Conservation (phyloP, 2,113 vertebrate genomes). For the Pollimyrus isidori region DNA sequence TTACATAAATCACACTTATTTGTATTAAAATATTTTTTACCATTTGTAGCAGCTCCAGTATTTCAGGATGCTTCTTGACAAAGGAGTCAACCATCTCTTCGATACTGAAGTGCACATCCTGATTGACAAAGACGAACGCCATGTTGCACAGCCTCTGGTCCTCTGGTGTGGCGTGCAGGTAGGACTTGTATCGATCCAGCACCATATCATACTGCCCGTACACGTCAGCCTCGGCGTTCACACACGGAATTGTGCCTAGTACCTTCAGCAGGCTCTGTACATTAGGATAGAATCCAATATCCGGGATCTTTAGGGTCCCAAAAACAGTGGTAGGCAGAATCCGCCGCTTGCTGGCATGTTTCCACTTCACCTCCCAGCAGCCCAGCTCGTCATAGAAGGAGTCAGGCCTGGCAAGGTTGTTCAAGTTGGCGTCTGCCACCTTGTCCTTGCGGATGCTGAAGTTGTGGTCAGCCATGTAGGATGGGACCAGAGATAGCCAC, state of each 20-base stretch:
- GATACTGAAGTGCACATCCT: slow-evolving; percentile 64
- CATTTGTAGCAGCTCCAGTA: slow-evolving; percentile 52
- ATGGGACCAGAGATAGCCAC: slow-evolving; percentile 67
- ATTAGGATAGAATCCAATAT: slow-evolving; percentile 68
- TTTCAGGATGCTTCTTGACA: slow-evolving; percentile 58
- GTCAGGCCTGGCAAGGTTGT: slow-evolving; percentile 65
- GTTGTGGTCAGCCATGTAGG: slow-evolving; percentile 71
- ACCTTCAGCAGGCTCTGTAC: slow-evolving; percentile 67
- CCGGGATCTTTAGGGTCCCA: slow-evolving; percentile 65
- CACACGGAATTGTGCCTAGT: slow-evolving; percentile 64
- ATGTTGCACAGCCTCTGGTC: slow-evolving; percentile 59
- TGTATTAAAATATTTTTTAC: slow-evolving; percentile 34
- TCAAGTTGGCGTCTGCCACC: slow-evolving; percentile 67
- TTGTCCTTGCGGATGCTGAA: slow-evolving; percentile 70
- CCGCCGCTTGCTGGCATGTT: slow-evolving; percentile 65
- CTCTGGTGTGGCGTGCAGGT: slow-evolving; percentile 51
- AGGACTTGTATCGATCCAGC: slow-evolving; percentile 57
- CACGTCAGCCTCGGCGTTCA: slow-evolving; percentile 64
- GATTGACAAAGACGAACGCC: slow-evolving; percentile 65
- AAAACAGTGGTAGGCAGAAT: slow-evolving; percentile 66
- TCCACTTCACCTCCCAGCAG: slow-evolving; percentile 70
- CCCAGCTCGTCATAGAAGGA: slow-evolving; percentile 69
- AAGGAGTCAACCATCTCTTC: slow-evolving; percentile 65
- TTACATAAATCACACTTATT: neutral
- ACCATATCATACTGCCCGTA: slow-evolving; percentile 70